Evolutionary conservation across 2,797 vertebrate genomes (phyloP), one percentile per base, ranked within the genome.

Genomic region (Rhinella marina): DNA sequence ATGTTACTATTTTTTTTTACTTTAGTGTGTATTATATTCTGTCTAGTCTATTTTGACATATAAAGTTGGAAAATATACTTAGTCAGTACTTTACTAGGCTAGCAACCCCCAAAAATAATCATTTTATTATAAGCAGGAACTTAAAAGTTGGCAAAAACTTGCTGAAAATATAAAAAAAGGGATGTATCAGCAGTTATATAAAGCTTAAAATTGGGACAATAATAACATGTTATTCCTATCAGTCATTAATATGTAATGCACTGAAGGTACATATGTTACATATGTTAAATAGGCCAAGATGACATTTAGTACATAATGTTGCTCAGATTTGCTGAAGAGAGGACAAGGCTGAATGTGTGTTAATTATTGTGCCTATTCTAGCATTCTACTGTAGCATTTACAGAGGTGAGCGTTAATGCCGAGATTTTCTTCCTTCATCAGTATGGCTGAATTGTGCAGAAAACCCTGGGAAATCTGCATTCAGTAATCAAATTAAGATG

Each of bases 401-500:
- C 59, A 61, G 62, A 85, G 77, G 59, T 85, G 80, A 85, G 56
- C 77, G 66, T 85, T 81, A 81, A 88, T 88, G 77, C 50, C 17
- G 57, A 80, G 82, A 85, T 85, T 81, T 76, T 85, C 76, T 85
- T 76, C 83, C 85, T 80, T 86, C 84, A 77, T 89, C 79, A 82
- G 70, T 82, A 68, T 41, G 57, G 70, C 59, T 77, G 83, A 86
- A 77, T 59, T 82, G 72, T 77, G 66, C 27, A 86, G 73, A 84
- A 88, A 88, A 85, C 68, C 83, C 57, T 88, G 77, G 83, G 77
- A 85, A 88, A 88, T 81, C 50, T 81, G 78, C 87, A 88, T 85
- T 81, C 84, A 72, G 88, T 86, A 89, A 86, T 89, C 84, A 89
- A 89, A 89, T 89, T 86, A 89, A 89, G 87, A 89, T 82, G 72